Evolutionary conservation across 1,140 invertebrate species (phyloP).

Genomic region (Camponotus vicinus): DNA sequence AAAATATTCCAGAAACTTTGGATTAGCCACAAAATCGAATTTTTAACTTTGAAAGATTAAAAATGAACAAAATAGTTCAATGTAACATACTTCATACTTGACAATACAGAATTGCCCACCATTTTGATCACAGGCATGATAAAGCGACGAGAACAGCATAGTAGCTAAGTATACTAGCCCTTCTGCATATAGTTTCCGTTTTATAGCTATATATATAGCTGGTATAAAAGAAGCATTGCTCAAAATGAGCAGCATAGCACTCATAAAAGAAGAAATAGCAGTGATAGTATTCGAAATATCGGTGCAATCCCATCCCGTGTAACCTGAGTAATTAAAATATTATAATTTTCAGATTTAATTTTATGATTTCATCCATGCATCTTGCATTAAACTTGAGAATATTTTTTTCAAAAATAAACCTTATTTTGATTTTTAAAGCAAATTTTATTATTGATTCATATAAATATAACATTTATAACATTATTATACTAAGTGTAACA

Average conservation of each 20-base stretch:
- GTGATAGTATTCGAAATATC: slow-evolving; percentile 91
- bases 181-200: slow-evolving; percentile 92
- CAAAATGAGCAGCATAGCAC: slow-evolving; percentile 92
- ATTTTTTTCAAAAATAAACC: background rate
- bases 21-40: too few relatives aligned
- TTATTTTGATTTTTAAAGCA: background rate
- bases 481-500: too few relatives aligned
- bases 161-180: slow-evolving; percentile 93
- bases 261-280: slow-evolving; percentile 89
- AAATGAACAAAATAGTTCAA: slow-evolving; percentile 26
- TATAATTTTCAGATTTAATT: background rate
- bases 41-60: background rate
- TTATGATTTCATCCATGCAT: background rate
- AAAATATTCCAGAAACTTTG: too few relatives aligned
- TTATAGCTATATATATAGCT: slow-evolving; percentile 92
- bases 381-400: background rate
- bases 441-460: slow-evolving; percentile 23
- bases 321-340: slow-evolving; percentile 84
- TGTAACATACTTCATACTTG: slow-evolving; percentile 81
- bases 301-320: slow-evolving; percentile 93
- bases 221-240: slow-evolving; percentile 96
- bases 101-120: slow-evolving; percentile 82
- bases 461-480: background rate
- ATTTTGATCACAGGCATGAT: slow-evolving; percentile 91
- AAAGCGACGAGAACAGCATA: slow-evolving; percentile 95